Evolutionary conservation across 2,113 vertebrate genomes (phyloP).

Genomic region (Prochilodus magdalenae): DNA sequence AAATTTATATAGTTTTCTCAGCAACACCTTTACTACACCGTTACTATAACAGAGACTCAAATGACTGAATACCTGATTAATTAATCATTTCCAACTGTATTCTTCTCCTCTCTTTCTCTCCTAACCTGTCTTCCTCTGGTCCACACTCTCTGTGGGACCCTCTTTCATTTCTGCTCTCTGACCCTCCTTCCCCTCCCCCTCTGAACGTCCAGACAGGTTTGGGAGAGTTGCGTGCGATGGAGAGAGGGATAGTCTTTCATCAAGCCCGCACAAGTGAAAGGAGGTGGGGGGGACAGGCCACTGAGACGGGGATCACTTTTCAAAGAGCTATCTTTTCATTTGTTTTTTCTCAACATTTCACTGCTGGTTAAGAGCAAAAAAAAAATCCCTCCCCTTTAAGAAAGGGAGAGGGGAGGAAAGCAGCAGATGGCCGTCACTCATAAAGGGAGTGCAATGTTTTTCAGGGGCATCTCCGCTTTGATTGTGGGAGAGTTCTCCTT

Average conservation of each 20-base stretch:
- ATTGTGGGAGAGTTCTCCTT: slow-evolving; percentile 47
- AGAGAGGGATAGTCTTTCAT: slow-evolving; percentile 69
- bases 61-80: too few species aligned
- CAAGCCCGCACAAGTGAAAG: slow-evolving; percentile 69
- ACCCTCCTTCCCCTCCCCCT: slow-evolving; percentile 29
- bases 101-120: background rate
- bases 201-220: slow-evolving; percentile 52
- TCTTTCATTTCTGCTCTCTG: slow-evolving; percentile 38
- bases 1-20: too few species aligned
- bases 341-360: slow-evolving; percentile 71
- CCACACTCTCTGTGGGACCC: slow-evolving; percentile 22
- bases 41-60: too few species aligned
- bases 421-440: slow-evolving; percentile 67
- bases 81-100: background rate
- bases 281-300: slow-evolving; percentile 55
- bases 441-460: slow-evolving; percentile 62
- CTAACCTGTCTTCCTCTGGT: slow-evolving; percentile 27
- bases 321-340: slow-evolving; percentile 75
- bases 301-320: slow-evolving; percentile 72
- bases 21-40: too few species aligned
- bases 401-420: slow-evolving; percentile 49
- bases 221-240: slow-evolving; percentile 68
- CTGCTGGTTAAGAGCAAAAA: slow-evolving; percentile 61
- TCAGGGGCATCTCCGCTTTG: slow-evolving; percentile 64
- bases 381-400: slow-evolving; percentile 19